A percentile compares a stretch with the other conserved stretches of the same genome.
Evolutionary conservation across 2,113 vertebrate genomes (phyloP).

Genomic region (Perca flavescens): DNA sequence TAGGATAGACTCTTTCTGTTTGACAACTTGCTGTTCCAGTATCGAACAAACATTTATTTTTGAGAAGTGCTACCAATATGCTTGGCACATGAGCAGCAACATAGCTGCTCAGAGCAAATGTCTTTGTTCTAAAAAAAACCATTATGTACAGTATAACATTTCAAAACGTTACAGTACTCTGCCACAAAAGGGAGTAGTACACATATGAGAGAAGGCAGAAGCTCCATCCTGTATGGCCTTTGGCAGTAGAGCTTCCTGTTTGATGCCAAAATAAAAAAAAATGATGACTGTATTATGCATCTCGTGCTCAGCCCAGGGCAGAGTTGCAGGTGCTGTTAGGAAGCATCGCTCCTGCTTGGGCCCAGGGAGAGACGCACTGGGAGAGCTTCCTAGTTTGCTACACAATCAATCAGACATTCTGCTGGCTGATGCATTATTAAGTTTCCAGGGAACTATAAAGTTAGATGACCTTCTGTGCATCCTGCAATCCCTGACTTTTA

Average conservation of each 20-base stretch:
- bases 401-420: constrained; percentile 83
- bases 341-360: constrained; percentile 49
- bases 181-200: neutral
- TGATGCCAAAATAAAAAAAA: constrained; percentile 74
- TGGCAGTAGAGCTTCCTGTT: constrained; percentile 74
- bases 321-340: constrained; percentile 79
- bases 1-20: neutral
- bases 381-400: constrained; percentile 70
- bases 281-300: constrained; percentile 74
- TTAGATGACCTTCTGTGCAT: constrained; percentile 70
- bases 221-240: constrained; percentile 58
- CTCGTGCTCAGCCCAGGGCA: constrained; percentile 60
- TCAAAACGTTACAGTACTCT: neutral
- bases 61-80: neutral
- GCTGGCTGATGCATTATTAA: constrained; percentile 78
- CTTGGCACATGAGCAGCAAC: neutral
- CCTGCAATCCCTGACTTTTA: constrained; percentile 38
- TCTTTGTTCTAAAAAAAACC: neutral
- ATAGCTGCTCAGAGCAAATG: neutral
- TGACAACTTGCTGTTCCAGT: neutral
- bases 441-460: constrained; percentile 75
- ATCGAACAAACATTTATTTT: neutral
- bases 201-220: constrained; percentile 10
- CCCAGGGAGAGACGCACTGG: constrained; percentile 61
- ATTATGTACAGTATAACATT: neutral